These are phyloP conservation scores for Tubulanus polymorphus DNA, from an alignment of 2,888 invertebrate species.

Conservation along the genomic window DNA sequence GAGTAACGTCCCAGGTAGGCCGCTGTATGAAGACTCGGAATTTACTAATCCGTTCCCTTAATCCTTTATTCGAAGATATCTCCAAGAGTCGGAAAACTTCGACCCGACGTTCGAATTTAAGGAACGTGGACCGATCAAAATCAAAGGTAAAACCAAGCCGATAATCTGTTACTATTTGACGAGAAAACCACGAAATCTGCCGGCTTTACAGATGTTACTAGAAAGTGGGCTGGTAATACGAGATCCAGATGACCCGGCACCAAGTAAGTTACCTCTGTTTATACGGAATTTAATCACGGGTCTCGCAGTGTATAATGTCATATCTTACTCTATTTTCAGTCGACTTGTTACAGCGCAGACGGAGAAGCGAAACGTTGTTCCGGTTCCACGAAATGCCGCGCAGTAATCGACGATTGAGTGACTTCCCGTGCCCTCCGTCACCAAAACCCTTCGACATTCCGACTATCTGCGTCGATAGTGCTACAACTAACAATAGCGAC, in stretches of 20 bases:
- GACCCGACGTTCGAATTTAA: slow-evolving; percentile 18
- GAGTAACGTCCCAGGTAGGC: neutral
- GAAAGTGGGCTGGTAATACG: neutral
- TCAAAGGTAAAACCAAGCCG: slow-evolving; percentile 18
- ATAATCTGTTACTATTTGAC: slow-evolving; percentile 19
- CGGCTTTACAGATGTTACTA: neutral
- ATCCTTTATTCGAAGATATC: slow-evolving; percentile 6
- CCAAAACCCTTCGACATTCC: no score
- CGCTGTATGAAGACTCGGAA: neutral
- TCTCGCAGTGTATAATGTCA: neutral
- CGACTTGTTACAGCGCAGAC: neutral
- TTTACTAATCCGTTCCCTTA: neutral
- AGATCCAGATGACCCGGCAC: neutral
- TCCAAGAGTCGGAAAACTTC: slow-evolving; percentile 12
- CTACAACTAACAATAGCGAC: no score
- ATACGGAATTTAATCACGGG: neutral
- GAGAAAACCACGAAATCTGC: slow-evolving; percentile 6
- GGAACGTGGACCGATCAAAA: slow-evolving; percentile 15
- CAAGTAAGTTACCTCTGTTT: neutral
- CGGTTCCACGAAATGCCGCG: neutral
- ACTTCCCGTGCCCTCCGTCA: no score
- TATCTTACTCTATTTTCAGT: neutral
- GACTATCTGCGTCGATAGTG: no score
- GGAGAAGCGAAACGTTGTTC: neutral
- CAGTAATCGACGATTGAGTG: neutral